phyloP scores from a whole-genome alignment of 2,888 invertebrate genomes.

The Empis livida region DNA sequence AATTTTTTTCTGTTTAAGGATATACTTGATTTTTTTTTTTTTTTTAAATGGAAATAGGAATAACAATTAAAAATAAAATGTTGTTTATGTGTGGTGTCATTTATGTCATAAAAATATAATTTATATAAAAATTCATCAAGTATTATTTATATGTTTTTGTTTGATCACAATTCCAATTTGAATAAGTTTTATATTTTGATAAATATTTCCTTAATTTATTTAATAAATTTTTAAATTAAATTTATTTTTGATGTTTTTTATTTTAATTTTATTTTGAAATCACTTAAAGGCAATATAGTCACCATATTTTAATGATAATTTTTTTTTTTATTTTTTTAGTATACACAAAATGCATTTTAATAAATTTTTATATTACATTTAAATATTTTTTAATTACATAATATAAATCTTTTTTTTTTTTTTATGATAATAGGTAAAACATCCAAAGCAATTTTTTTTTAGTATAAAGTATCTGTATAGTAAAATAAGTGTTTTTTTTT shows the following conservation, averaged over 20 bases:
- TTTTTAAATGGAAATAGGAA: too few species aligned
- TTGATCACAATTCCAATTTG: too few species aligned
- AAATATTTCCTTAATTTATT: too few species aligned
- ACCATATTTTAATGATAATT: conserved; percentile 11
- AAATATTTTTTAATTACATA: neutral
- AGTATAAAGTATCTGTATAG: conserved; percentile 3
- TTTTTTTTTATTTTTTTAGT: conserved; percentile 6
- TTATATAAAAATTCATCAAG: too few species aligned
- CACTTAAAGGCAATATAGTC: conserved; percentile 14
- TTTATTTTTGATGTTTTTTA: conserved; percentile 4
- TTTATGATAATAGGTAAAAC: conserved; percentile 1
- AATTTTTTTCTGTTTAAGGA: too few species aligned
- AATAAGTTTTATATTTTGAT: too few species aligned
- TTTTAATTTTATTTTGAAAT: conserved; percentile 10
- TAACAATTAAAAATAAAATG: too few species aligned
- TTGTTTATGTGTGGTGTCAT: too few species aligned
- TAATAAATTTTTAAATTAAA: neutral
- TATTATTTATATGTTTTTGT: too few species aligned
- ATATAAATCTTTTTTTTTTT: neutral
- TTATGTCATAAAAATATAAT: too few species aligned
- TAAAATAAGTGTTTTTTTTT: neutral
- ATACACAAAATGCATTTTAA: too few species aligned
- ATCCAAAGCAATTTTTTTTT: neutral
- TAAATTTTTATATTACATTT: neutral
- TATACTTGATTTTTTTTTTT: too few species aligned